phyloP scores from a whole-genome alignment of 2,888 invertebrate species.

The Microdon myrmicae region DNA sequence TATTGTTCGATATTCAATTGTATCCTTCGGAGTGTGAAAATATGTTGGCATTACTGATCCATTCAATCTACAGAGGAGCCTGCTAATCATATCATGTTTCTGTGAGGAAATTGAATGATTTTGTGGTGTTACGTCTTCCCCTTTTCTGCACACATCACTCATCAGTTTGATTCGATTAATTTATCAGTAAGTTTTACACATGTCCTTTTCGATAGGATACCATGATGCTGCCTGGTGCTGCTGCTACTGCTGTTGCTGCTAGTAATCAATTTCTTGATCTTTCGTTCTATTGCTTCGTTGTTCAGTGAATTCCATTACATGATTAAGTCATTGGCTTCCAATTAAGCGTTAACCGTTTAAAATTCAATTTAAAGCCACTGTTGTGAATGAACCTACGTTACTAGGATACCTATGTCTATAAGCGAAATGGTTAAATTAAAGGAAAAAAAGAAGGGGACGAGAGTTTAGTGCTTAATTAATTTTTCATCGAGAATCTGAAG shows the following conservation, averaged over 20 bases:
- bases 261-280: constrained; percentile 19
- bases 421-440: no score
- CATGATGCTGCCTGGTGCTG: no score
- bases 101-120: constrained; percentile 20
- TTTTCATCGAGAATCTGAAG: constrained; percentile 40
- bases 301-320: constrained; percentile 1
- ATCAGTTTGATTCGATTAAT: constrained; percentile 40
- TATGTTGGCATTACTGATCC: constrained; percentile 9
- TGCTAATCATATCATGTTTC: constrained; percentile 37
- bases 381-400: no score
- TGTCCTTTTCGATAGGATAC: no score
- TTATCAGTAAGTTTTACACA: constrained; percentile 41
- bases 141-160: background rate
- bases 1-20: constrained; percentile 19
- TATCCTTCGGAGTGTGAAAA: constrained; percentile 37
- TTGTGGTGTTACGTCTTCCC: constrained; percentile 24
- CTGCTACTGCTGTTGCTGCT: constrained; percentile 5
- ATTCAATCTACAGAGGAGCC: no score
- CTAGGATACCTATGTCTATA: no score
- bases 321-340: constrained; percentile 23
- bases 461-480: constrained; percentile 50
- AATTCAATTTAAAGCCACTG: constrained; percentile 19
- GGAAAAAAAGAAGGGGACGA: no score
- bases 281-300: constrained; percentile 8
- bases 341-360: constrained; percentile 37